Percentiles rank a stretch among this genome's conserved stretches.
These are phyloP conservation scores for Sphenodon punctatus DNA, from an alignment of 2,797 vertebrate species.

Conservation along the genomic window DNA sequence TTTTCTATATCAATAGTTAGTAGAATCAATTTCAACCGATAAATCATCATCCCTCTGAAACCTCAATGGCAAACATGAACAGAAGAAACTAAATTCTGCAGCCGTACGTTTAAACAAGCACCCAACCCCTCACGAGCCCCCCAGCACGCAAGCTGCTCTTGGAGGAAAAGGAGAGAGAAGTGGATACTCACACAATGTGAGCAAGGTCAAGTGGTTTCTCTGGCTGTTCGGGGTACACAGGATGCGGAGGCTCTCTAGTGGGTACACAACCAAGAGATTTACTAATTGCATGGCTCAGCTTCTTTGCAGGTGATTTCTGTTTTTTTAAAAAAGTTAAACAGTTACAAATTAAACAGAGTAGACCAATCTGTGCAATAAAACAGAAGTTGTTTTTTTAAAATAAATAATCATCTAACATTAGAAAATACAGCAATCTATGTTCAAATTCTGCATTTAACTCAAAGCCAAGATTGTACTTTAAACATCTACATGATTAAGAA, in stretches of 20 bases:
- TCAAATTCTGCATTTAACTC: fast-evolving
- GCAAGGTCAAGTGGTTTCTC: conserved; percentile 92
- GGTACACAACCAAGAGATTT: conserved; percentile 96
- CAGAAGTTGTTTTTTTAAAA: too few species aligned
- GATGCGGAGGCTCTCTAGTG: conserved; percentile 90
- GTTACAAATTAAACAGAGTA: fast-evolving
- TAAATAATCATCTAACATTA: fast-evolving
- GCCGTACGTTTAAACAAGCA: not conserved
- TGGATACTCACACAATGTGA: conserved; percentile 90
- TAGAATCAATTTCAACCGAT: not conserved
- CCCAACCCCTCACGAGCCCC: too few species aligned
- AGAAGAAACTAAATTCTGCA: fast-evolving
- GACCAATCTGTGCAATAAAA: fast-evolving
- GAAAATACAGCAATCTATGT: fast-evolving
- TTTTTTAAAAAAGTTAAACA: not conserved
- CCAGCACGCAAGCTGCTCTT: too few species aligned
- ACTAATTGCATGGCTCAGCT: conserved; percentile 98
- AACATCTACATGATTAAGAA: too few species aligned
- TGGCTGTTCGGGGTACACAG: conserved; percentile 93
- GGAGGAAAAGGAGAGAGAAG: fast-evolving
- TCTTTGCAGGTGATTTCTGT: conserved; percentile 98
- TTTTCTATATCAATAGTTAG: too few species aligned
- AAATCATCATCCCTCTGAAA: not conserved
- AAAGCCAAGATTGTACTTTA: not conserved
- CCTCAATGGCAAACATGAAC: not conserved